A percentile compares a stretch with the other conserved stretches of the same genome.
These are phyloP conservation scores for Psix sp. DNA, from an alignment of 1,140 invertebrate genomes.

Conservation along the genomic window DNA sequence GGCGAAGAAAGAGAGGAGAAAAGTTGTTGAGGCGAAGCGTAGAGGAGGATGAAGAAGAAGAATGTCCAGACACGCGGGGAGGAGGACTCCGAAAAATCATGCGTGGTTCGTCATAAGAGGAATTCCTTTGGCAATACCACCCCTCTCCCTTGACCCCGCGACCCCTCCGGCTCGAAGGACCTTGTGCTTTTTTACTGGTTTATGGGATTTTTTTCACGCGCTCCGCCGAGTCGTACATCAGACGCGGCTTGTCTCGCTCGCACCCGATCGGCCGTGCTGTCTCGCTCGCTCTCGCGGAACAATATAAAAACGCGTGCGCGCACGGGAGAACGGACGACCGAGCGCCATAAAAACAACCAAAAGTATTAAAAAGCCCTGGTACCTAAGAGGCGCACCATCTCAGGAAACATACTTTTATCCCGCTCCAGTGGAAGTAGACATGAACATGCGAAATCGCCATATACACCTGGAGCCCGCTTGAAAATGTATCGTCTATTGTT, in stretches of 20 bases:
- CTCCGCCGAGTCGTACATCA: constrained; percentile 74
- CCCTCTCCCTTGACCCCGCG: constrained; percentile 50
- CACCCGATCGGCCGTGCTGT: constrained; percentile 28
- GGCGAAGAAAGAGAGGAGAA: constrained; percentile 27
- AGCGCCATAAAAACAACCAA: constrained; percentile 76
- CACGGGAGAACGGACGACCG: constrained; percentile 67
- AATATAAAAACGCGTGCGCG: constrained; percentile 52
- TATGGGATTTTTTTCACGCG: constrained; percentile 77
- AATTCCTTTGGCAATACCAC: constrained; percentile 71
- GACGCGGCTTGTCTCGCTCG: constrained; percentile 58
- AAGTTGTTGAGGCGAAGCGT: constrained; percentile 22
- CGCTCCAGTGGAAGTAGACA: constrained; percentile 47
- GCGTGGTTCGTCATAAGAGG: constrained; percentile 76
- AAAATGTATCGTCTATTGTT: constrained; percentile 58
- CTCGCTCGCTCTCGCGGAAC: constrained; percentile 28
- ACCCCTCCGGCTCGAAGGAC: constrained; percentile 62
- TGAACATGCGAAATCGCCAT: constrained; percentile 53
- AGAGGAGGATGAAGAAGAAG: constrained; percentile 31
- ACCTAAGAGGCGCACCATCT: constrained; percentile 66
- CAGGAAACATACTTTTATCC: constrained; percentile 44
- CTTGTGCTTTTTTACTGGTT: constrained; percentile 76
- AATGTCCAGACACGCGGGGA: constrained; percentile 46
- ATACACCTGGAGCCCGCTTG: constrained; percentile 52
- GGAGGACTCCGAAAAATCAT: constrained; percentile 71
- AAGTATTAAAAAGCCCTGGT: constrained; percentile 75